Base-by-base conservation (phyloP, 2,888 invertebrate species). In the Buathra laborator region DNA sequence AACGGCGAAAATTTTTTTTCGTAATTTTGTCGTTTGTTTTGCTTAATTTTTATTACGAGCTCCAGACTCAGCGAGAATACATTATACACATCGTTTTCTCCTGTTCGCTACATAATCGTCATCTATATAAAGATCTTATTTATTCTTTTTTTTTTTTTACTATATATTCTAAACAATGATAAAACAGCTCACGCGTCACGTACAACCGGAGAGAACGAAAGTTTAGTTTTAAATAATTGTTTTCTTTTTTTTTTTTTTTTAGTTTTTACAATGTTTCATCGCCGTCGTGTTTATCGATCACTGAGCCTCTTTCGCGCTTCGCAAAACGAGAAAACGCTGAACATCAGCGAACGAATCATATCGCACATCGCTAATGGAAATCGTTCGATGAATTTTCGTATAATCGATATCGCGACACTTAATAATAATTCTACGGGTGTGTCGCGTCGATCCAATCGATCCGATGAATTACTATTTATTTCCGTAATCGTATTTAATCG, bases 91-190 rank as follows among this genome's bases (percentile, higher is more conserved):
- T 82, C 48, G 59, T 78, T 51, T 68, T 80, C 77, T 81, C 81
- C 51, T 59, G 56, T 71, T 83, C 70, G 24, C 84, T 86, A 66
- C 71, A 81, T 70, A 70, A 80, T 72, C 74, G 59, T 86, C 53
- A 56, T 77, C 76, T 81, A 77, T 72, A 77, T 72, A 83, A 81
- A 84, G 76, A 83, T 68, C 72, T 16, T 62, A n/a, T 78, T 16
- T 62, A n/a, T 72, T 19, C 3, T 64, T 62, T 19, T 66, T 29
- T 71, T 37, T 59, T 72, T 56, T 59, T 56, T 48, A 48, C 59
- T 83, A 76, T 51, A 62, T 72, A 16, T 62, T 80, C 80, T 80
- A 71, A 68, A 85, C 77, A 83, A 76, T 77, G 83, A 80, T 83
- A 80, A 82, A 85, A 80, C 82, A 71, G 59, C 24, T 71, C 67